phyloP scores from a whole-genome alignment of 2,888 invertebrate genomes.

The Nysson spinosus region DNA sequence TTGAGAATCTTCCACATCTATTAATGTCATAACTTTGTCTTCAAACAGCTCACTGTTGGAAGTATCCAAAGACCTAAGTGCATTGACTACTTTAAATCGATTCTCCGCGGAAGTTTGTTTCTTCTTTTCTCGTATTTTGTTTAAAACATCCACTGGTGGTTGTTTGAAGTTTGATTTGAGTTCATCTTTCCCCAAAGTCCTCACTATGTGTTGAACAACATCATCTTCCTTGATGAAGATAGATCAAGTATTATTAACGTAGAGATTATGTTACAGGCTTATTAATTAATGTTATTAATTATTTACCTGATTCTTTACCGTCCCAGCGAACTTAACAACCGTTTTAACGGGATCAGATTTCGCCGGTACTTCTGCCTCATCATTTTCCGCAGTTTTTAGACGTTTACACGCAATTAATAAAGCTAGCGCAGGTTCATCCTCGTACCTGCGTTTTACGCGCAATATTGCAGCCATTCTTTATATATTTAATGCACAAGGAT shows the following conservation, averaged over 20 bases:
- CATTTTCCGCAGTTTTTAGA: constrained; percentile 79
- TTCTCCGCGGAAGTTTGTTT: constrained; percentile 78
- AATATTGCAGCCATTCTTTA: constrained; percentile 81
- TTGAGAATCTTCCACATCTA: constrained; percentile 79
- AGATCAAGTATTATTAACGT: not conserved
- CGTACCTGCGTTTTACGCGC: constrained; percentile 85
- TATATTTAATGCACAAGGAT: not conserved
- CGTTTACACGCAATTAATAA: constrained; percentile 86
- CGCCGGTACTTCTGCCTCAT: constrained; percentile 71
- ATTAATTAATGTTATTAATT: not conserved
- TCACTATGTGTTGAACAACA: constrained; percentile 65
- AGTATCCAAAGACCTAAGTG: constrained; percentile 77
- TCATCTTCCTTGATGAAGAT: constrained; percentile 71
- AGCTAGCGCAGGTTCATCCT: constrained; percentile 85
- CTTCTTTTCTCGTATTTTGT: constrained; percentile 77
- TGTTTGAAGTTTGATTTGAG: constrained; percentile 79
- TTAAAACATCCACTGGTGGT: constrained; percentile 76
- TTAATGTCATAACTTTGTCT: constrained; percentile 78
- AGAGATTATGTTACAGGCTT: constrained; percentile 63
- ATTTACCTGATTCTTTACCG: constrained; percentile 83
- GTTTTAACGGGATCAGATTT: constrained; percentile 77
- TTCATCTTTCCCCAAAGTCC: constrained; percentile 78
- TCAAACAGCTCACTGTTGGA: constrained; percentile 53
- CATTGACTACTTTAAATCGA: constrained; percentile 82
- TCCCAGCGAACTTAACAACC: constrained; percentile 85